Evolutionary conservation across 2,888 invertebrate species (phyloP).

Genomic region (Apodemia mormo): DNA sequence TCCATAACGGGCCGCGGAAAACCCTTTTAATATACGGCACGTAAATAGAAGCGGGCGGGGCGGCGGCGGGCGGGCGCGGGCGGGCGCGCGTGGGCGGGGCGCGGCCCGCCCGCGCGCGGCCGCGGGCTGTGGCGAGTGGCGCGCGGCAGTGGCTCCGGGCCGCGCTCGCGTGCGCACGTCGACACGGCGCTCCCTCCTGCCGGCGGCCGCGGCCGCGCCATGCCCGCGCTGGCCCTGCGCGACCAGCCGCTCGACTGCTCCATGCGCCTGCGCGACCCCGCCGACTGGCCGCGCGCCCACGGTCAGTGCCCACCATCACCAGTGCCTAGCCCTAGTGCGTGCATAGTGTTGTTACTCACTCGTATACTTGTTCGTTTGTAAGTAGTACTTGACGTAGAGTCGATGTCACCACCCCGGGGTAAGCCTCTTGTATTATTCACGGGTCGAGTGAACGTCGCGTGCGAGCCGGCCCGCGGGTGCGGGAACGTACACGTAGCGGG

Average conservation of each 20-base stretch:
- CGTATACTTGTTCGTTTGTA: slow-evolving; percentile 4
- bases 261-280: slow-evolving; percentile 80
- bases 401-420: neutral
- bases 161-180: slow-evolving; percentile 65
- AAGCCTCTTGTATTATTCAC: neutral
- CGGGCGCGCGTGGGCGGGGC: slow-evolving; percentile 47
- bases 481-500: too few species aligned
- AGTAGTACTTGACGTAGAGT: slow-evolving; percentile 4
- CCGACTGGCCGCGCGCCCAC: slow-evolving; percentile 65
- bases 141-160: slow-evolving; percentile 69
- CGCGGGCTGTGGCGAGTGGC: slow-evolving; percentile 60
- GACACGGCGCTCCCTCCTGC: too few species aligned
- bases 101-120: slow-evolving; percentile 64
- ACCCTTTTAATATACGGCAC: slow-evolving; percentile 82
- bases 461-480: too few species aligned
- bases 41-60: slow-evolving; percentile 68
- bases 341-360: slow-evolving; percentile 5
- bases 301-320: slow-evolving; percentile 55
- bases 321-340: slow-evolving; percentile 25
- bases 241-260: slow-evolving; percentile 88
- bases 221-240: slow-evolving; percentile 85
- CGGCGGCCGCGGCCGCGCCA: slow-evolving; percentile 70
- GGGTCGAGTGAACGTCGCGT: neutral
- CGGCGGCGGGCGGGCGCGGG: slow-evolving; percentile 43
- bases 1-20: slow-evolving; percentile 81